phyloP scores from a whole-genome alignment of 2,888 invertebrate species.

The Caenorhabditis afra region DNA sequence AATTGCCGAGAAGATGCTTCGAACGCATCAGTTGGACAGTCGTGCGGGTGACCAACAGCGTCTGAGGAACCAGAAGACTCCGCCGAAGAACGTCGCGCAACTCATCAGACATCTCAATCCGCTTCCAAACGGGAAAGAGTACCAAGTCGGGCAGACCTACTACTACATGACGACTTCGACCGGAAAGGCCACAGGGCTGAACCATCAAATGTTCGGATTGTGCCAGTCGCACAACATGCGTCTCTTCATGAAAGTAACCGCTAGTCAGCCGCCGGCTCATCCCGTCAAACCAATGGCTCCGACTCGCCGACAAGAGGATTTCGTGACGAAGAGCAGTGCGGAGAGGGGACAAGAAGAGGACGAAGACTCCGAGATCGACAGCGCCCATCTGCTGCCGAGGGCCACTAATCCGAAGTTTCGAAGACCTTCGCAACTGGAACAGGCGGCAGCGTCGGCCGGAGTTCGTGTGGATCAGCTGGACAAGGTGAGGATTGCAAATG shows the following conservation, averaged over 20 bases:
- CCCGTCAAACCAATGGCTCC: slow-evolving; percentile 23
- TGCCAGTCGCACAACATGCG: slow-evolving; percentile 58
- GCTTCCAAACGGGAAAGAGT: slow-evolving; percentile 58
- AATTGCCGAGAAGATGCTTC: slow-evolving; percentile 12
- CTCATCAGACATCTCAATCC: slow-evolving; percentile 52
- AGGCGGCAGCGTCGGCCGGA: slow-evolving; percentile 48
- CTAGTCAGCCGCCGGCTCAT: slow-evolving; percentile 35
- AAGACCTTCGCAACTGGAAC: slow-evolving; percentile 49
- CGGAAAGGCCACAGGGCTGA: slow-evolving; percentile 44
- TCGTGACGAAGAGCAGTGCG: slow-evolving; percentile 36
- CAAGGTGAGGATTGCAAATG: slow-evolving; percentile 3
- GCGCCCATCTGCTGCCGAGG: slow-evolving; percentile 42
- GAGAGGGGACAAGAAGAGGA: slow-evolving; percentile 47
- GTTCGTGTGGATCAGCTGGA: slow-evolving; percentile 47
- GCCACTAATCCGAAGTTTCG: slow-evolving; percentile 55
- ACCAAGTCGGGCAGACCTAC: slow-evolving; percentile 47
- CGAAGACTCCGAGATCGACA: slow-evolving; percentile 52
- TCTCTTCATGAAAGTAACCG: slow-evolving; percentile 33
- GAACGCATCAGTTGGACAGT: slow-evolving; percentile 13
- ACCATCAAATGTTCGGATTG: slow-evolving; percentile 28
- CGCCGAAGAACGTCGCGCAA: slow-evolving; percentile 47
- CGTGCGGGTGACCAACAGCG: neutral
- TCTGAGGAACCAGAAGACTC: neutral
- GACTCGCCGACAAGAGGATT: slow-evolving; percentile 50
- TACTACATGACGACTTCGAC: slow-evolving; percentile 58